Evolutionary conservation across 2,113 vertebrate species (phyloP).

Genomic region (Oncorhynchus nerka): DNA sequence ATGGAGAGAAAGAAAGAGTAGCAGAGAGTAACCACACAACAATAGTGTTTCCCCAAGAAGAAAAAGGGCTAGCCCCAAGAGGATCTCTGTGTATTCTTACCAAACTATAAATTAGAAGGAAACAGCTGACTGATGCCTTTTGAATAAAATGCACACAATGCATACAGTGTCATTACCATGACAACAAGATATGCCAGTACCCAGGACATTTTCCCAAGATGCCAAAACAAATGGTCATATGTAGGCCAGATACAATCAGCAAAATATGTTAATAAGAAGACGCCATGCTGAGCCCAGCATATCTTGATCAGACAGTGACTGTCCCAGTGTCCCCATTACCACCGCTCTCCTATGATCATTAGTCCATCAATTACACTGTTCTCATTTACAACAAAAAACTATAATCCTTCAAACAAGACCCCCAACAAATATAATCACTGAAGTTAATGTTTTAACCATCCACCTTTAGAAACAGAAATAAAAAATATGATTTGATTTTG

Average conservation of each 20-base stretch:
- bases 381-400: background rate
- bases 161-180: background rate
- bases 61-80: background rate
- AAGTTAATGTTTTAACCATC: background rate
- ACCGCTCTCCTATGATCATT: constrained; percentile 22
- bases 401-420: no score
- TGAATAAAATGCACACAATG: background rate
- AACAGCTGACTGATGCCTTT: background rate
- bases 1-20: background rate
- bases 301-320: constrained; percentile 28
- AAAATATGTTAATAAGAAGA: constrained; percentile 27
- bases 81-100: background rate
- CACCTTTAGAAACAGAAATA: background rate
- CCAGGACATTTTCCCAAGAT: background rate
- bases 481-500: background rate
- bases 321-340: constrained; percentile 49
- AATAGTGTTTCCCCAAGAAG: background rate
- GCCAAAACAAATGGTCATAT: background rate
- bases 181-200: background rate
- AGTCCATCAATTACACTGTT: constrained; percentile 41
- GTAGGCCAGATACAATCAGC: background rate
- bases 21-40: background rate
- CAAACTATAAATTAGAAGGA: background rate
- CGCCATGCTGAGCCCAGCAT: constrained; percentile 37
- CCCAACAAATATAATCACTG: background rate